Conservation (phyloP, 2,113 vertebrate species). For the Noctilio leporinus region DNA sequence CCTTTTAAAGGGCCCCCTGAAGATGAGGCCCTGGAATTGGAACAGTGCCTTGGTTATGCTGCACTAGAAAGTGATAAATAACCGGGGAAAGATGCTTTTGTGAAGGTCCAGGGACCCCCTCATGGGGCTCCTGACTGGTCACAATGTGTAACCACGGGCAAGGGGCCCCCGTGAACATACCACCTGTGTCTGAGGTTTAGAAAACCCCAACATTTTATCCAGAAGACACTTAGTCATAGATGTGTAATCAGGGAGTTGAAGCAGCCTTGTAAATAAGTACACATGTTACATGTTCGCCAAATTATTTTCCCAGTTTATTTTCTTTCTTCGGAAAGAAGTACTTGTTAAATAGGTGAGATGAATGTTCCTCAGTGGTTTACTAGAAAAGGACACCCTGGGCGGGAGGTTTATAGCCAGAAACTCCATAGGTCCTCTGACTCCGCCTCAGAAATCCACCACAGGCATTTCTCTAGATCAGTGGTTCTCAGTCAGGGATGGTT, state of each 20-base stretch:
- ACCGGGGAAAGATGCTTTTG: not conserved
- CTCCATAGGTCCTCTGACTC: not conserved
- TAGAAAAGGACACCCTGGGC: not conserved
- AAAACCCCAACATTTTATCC: not conserved
- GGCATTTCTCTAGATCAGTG: not conserved
- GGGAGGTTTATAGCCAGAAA: conserved; percentile 22
- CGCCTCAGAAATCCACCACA: not conserved
- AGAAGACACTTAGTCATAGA: not conserved
- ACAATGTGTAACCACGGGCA: not conserved
- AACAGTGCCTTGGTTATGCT: not conserved
- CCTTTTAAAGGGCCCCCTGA: not conserved
- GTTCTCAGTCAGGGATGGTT: not conserved
- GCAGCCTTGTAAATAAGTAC: not conserved
- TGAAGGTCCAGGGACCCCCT: not conserved
- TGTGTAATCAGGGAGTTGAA: not conserved
- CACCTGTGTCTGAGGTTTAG: not conserved
- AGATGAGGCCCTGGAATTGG: not conserved
- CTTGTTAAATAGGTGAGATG: not conserved
- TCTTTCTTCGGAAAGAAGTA: not conserved
- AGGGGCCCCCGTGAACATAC: not conserved
- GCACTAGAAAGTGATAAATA: not conserved
- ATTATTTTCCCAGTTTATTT: not conserved
- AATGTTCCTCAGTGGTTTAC: not conserved
- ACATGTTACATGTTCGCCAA: not conserved
- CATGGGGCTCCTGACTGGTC: not conserved